Evolutionary conservation across 2,888 invertebrate genomes (phyloP), one percentile per base, ranked within the genome.

Genomic region (Patella ulyssiponensis): DNA sequence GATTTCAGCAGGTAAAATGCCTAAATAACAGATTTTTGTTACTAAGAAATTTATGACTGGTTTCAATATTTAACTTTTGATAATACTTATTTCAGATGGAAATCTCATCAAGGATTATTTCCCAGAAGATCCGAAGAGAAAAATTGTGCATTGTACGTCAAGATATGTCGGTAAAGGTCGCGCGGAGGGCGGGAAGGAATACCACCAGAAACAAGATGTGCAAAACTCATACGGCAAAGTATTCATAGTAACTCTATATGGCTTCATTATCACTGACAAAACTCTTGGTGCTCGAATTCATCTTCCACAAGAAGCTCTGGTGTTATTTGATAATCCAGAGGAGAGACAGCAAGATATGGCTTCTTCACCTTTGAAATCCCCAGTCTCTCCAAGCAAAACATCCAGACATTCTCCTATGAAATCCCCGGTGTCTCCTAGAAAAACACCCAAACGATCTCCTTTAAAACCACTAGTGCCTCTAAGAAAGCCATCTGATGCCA

Each of bases 201-300:
- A 90, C 80, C 84, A 85, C 56, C 73, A 81, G 15, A 77, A 78
- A 27, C 76, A 81, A 3, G 76, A 75, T 70, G 89, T 90, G 7
- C 78, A 85, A 70, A 75, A 82, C 14, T 79, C 88, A 17, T 81
- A 85, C 72, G 90, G 90, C 14, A 83, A 83, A 76, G 82, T 79
- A n/a, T 87, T 84, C 76, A 64, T 76, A 2, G 75, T 91, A 7
- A 71, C 78, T 3, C 81, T 92, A 15, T 83, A 88, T 14, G 90
- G 89, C n/a, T 85, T 91, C 75, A 84, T 88, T 7, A 82, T 90
- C 20, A 90, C 91, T 2, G 85, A 87, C 5, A 83, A 85, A 74
- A 90, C 91, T 12, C 83, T 91, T 23, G 88, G 90, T 58, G 90
- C 90, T 52, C 81, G 90, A 74, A 88, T 92, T 5, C 84, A 86